Base-by-base conservation (phyloP, 2,113 vertebrate genomes). In the Plecturocebus donacophilus region DNA sequence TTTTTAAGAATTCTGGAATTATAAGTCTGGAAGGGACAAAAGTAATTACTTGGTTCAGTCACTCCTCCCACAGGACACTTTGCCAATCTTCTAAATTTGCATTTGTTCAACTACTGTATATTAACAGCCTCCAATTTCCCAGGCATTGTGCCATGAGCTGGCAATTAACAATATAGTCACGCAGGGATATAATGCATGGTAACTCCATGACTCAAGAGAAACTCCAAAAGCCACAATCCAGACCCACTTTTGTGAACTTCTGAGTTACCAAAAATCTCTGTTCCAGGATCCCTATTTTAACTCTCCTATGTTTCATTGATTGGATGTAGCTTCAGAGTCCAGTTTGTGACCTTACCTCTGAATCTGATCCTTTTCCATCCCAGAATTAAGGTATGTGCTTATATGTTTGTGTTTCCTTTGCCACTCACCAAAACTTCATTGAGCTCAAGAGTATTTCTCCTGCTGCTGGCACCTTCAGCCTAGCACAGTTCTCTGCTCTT, bases 1-100 rank as follows among this genome's bases (percentile, higher is more conserved):
- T n/a, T 89, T 86, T 95, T 90, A 75, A 92, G 27, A 92, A 56
- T 75, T 89, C 16, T 49, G 20, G 64, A 91, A 61, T 40, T 80
- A 5, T 17, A 49, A 73, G 5, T 23, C 68, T 66, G 3, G 5
- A 73, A 71, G 49, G 54, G 6, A 79, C 12, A 54, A 79, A 90
- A 91, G 79, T 9, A 83, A 42, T n/a, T 47, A 45, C 9, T 49
- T 52, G 16, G 27, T 14, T 85, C 7, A 54, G 21, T 45, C 38
- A 23, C 8, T 8, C 38, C 11, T 71, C 25, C 30, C 21, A 0
- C 20, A 49, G 12, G 16, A 82, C 25, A 49, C 45, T 87, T 66
- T 12, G 52, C 35, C 85, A 25, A 49, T 92, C 47, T 42, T 27
- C 38, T 70, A 23, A 79, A 49, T 70, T 52, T 80, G 25, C 17